phyloP scores from a whole-genome alignment of 2,797 vertebrate genomes.

The Periophthalmus magnuspinnatus region DNA sequence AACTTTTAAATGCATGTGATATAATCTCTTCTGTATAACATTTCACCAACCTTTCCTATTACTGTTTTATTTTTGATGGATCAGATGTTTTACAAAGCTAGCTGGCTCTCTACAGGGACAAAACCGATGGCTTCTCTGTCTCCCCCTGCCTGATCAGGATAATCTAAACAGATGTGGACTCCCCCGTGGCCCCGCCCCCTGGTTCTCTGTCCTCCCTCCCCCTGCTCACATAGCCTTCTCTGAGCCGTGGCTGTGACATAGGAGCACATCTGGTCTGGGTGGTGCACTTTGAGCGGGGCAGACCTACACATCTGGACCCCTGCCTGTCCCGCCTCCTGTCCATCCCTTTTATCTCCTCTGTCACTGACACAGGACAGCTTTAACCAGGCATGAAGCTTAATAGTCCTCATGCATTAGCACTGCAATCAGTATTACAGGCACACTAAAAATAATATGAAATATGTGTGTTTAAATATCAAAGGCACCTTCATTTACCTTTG shows the following conservation, averaged over 20 bases:
- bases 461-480: neutral
- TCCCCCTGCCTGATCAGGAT: slow-evolving; percentile 30
- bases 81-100: slow-evolving; percentile 16
- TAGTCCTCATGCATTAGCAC: slow-evolving; percentile 38
- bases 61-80: slow-evolving; percentile 17
- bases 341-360: slow-evolving; percentile 43
- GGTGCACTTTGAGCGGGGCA: slow-evolving; percentile 46
- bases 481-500: too few species aligned
- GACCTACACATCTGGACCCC: slow-evolving; percentile 67
- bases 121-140: slow-evolving; percentile 7
- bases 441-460: slow-evolving; percentile 27
- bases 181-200: slow-evolving; percentile 33
- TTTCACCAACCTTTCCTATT: slow-evolving; percentile 2
- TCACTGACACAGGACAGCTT: slow-evolving; percentile 48
- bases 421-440: slow-evolving; percentile 26
- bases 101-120: slow-evolving; percentile 11
- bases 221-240: slow-evolving; percentile 58
- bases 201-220: slow-evolving; percentile 32
- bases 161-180: slow-evolving; percentile 67
- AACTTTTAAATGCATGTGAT: slow-evolving; percentile 6
- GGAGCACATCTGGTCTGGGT: slow-evolving; percentile 63
- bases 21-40: slow-evolving; percentile 6
- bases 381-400: slow-evolving; percentile 52
- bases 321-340: slow-evolving; percentile 38
- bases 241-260: slow-evolving; percentile 46